Evolutionary conservation across 2,797 vertebrate species (phyloP).

Genomic region (Coregonus suidteri): DNA sequence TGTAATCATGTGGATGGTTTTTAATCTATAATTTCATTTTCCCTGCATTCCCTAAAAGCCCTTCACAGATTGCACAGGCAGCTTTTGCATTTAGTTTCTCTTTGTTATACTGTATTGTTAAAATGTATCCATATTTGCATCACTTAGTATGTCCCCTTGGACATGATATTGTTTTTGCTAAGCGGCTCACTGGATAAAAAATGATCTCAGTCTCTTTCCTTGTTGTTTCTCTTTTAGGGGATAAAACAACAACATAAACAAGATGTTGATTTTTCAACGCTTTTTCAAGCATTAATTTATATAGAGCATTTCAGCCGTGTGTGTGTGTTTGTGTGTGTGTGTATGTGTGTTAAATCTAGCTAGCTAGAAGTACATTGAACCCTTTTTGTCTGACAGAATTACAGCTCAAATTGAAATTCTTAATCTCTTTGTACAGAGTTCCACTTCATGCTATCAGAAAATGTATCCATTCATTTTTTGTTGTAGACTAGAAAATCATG

Average conservation of each 20-base stretch:
- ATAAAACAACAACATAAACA: conserved; percentile 10
- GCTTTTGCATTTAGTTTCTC: neutral
- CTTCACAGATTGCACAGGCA: neutral
- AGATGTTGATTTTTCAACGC: neutral
- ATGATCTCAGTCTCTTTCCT: neutral
- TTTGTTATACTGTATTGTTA: neutral
- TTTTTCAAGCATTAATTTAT: conserved; percentile 18
- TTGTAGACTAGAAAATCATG: no score
- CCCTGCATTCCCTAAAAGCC: neutral
- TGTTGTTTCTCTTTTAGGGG: neutral
- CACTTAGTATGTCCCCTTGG: neutral
- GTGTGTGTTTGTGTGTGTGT: neutral
- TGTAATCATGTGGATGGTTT: neutral
- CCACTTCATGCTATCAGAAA: no score
- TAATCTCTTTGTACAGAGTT: no score
- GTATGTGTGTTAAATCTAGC: no score
- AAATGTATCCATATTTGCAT: neutral
- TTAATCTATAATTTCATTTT: neutral
- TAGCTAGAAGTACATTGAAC: neutral
- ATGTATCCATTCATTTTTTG: no score
- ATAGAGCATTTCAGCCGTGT: neutral
- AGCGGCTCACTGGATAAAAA: conserved; percentile 4
- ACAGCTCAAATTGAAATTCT: no score
- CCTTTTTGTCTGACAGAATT: no score
- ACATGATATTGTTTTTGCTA: conserved; percentile 10